Percentiles rank a stretch among this genome's conserved stretches.
Evolutionary conservation across 2,113 vertebrate species (phyloP).

Genomic region (Colistium nudipinnis): DNA sequence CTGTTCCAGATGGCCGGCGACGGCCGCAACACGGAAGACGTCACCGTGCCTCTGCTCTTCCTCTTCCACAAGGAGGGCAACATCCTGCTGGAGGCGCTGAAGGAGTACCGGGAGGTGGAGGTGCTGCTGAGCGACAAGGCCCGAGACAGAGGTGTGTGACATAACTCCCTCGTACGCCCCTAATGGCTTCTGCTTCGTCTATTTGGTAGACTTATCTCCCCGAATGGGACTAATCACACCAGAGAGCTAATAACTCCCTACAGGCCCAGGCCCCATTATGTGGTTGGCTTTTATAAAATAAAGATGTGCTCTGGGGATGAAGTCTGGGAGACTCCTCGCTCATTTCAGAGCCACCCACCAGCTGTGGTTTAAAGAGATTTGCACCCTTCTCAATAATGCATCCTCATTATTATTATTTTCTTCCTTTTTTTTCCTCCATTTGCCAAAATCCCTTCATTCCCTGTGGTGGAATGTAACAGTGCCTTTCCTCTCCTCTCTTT

Average conservation of each 20-base stretch:
- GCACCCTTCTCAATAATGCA: conserved; percentile 32
- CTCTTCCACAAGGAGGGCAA: conserved; percentile 97
- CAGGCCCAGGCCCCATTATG: conserved; percentile 24
- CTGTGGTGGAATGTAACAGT: conserved; percentile 55
- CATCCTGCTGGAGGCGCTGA: conserved; percentile 92
- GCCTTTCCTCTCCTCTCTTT: conserved; percentile 53
- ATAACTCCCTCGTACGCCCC: not conserved
- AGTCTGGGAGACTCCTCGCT: conserved; percentile 31
- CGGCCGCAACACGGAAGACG: conserved; percentile 93
- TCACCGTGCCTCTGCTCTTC: conserved; percentile 94
- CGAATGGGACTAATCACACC: conserved; percentile 19
- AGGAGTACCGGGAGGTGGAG: conserved; percentile 92
- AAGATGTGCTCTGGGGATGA: conserved; percentile 37
- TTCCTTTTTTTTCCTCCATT: conserved; percentile 30
- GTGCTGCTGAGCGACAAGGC: conserved; percentile 97
- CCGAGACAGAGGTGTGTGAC: conserved; percentile 92
- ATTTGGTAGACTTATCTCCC: conserved; percentile 8
- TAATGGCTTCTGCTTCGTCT: not conserved
- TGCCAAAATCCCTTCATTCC: conserved; percentile 36
- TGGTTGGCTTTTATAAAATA: conserved; percentile 44
- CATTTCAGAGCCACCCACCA: conserved; percentile 42
- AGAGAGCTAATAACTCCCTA: not conserved
- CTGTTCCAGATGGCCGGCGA: conserved; percentile 99
- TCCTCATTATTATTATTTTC: conserved; percentile 21
- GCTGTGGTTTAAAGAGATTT: conserved; percentile 27